Evolutionary conservation across 1,140 invertebrate species (phyloP).

Genomic region (Diabrotica virgifera): DNA sequence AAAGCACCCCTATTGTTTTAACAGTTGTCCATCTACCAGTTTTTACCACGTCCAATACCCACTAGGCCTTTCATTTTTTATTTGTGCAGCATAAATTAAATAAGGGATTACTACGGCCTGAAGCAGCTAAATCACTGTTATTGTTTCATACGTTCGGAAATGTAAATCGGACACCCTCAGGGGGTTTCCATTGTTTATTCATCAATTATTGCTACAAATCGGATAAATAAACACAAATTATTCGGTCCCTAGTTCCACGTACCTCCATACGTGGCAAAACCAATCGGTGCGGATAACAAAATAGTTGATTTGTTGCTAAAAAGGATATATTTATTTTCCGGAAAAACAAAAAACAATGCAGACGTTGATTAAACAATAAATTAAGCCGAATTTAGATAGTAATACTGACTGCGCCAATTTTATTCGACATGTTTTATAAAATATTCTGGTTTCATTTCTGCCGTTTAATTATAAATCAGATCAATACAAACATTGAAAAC

Average conservation of each 20-base stretch:
- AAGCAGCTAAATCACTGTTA: conserved; percentile 17
- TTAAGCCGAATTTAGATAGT: not conserved
- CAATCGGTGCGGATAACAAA: not conserved
- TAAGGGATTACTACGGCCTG: conserved; percentile 1
- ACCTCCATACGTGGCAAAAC: not conserved
- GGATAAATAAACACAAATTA: conserved; percentile 14
- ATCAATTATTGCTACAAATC: conserved; percentile 26
- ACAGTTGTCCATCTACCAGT: not conserved
- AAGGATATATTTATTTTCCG: conserved; percentile 1
- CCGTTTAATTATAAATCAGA: too few relatives aligned
- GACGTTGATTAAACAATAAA: conserved; percentile 6
- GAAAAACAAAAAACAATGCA: not conserved
- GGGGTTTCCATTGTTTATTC: conserved; percentile 29
- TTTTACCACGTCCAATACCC: not conserved
- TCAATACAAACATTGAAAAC: too few relatives aligned
- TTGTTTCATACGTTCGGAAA: conserved; percentile 25
- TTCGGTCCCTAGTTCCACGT: not conserved
- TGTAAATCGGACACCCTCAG: conserved; percentile 16
- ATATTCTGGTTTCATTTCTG: too few relatives aligned
- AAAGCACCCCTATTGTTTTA: not conserved
- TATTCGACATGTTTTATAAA: too few relatives aligned
- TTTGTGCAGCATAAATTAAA: not conserved
- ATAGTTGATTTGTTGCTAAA: conserved; percentile 1
- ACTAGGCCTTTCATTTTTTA: not conserved
- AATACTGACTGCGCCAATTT: not conserved